Base-by-base conservation (phyloP, 2,113 vertebrate species). In the Aleadryas rufinucha region DNA sequence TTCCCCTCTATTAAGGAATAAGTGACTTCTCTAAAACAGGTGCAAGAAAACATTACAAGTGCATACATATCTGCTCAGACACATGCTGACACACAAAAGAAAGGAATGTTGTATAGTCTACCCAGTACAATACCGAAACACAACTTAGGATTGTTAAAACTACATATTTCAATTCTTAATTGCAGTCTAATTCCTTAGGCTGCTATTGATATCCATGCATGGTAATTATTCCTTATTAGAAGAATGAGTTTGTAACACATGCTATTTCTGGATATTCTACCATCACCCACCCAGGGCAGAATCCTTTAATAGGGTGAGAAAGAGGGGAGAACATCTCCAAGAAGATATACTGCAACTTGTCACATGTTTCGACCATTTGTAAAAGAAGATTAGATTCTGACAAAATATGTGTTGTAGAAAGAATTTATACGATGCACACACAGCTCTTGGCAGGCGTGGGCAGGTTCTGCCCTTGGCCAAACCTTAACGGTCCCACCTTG, bases 341-440 rank as follows among this genome's bases (percentile, higher is more conserved):
- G 37, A 60, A 71, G 26, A n/a, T 13, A 20, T 3, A 54, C 13
- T 3, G 1, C 42, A 49, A 47, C 33, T 64, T 87, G 20, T 49
- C 65, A 19, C 26, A 49, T 49, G 5, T 57, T 93, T 68, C 18
- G 42, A 31, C 16, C 9, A 33, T 26, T 90, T 45, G 10, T 71
- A 82, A 80, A 80, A 75, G 52, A 78, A 71, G n/a, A 65, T 45
- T 49, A 33, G 11, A 60, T 87, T 95, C 45, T 47, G 22, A 65
- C 16, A 84, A 79, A 68, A 54, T 22, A 9, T 0, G 4, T 31
- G 6, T 31, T 79, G 19, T 13, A 47, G 52, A 31, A 54, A 37
- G 44, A 70, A 72, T 53, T 35, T 20, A 30, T 50, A 70, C 0
- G 0, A 33, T 13, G 33, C 3, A 3, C 41, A 28, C 0, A 9